Conservation (phyloP, 2,113 vertebrate genomes). For the Alces alces region DNA sequence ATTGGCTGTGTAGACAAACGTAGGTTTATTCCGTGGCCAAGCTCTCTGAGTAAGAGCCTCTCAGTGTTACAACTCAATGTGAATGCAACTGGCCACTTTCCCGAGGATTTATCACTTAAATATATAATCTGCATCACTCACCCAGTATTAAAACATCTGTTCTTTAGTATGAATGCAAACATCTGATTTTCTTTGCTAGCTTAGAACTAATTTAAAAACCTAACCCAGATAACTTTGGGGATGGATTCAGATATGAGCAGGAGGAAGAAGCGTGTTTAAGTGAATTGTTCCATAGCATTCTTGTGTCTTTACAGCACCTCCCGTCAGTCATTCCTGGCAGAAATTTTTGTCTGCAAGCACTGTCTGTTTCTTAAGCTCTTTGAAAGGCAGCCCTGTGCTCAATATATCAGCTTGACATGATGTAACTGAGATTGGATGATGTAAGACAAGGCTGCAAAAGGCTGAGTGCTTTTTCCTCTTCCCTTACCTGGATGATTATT, state of each 20-base stretch:
- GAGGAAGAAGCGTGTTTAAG: conserved; percentile 40
- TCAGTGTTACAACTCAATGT: not conserved
- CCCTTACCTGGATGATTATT: not conserved
- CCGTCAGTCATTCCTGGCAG: conserved; percentile 67
- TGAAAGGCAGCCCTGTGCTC: conserved; percentile 29
- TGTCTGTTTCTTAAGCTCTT: conserved; percentile 54
- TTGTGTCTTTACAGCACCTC: conserved; percentile 47
- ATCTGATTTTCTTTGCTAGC: conserved; percentile 19
- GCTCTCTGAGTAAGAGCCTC: not conserved
- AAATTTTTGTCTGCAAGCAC: conserved; percentile 46
- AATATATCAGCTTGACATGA: conserved; percentile 36
- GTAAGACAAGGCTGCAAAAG: conserved; percentile 4
- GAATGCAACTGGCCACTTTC: not conserved
- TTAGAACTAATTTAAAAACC: conserved; percentile 46
- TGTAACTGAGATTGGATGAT: conserved; percentile 55
- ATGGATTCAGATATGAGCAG: conserved; percentile 55
- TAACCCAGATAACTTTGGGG: conserved; percentile 28
- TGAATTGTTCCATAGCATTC: conserved; percentile 64
- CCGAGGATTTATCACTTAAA: conserved; percentile 38
- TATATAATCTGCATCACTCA: conserved; percentile 20
- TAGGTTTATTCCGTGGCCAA: not conserved
- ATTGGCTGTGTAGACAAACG: not conserved
- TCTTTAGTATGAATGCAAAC: conserved; percentile 9
- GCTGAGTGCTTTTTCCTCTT: not conserved
- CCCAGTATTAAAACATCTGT: conserved; percentile 46